A percentile compares a stretch with the other conserved stretches of the same genome.
Evolutionary conservation across 2,113 vertebrate genomes (phyloP).

Genomic region (Axis porcinus): DNA sequence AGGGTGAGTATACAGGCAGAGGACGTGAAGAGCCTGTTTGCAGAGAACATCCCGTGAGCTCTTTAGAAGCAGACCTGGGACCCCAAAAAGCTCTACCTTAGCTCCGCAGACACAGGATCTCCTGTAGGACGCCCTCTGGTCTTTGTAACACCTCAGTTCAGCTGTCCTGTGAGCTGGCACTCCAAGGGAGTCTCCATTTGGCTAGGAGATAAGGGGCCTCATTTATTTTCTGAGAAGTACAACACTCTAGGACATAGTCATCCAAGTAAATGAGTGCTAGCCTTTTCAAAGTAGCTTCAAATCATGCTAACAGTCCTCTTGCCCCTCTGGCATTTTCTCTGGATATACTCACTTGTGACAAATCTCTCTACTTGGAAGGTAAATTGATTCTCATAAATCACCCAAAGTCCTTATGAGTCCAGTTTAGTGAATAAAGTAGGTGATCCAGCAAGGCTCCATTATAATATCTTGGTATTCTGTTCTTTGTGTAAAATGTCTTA

Average conservation of each 20-base stretch:
- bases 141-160: too few species aligned
- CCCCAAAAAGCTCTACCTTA: background rate
- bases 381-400: background rate
- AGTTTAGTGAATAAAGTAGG: background rate
- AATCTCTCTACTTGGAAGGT: background rate
- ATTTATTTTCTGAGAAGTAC: background rate
- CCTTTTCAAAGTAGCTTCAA: background rate
- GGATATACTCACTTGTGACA: background rate
- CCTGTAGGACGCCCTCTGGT: background rate
- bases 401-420: background rate
- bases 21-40: background rate
- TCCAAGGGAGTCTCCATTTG: accelerated
- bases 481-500: background rate
- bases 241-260: background rate
- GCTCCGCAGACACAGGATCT: background rate
- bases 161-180: background rate
- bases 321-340: background rate
- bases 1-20: background rate
- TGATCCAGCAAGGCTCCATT: background rate
- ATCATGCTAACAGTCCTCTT: background rate
- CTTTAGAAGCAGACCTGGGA: background rate
- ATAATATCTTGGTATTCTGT: background rate
- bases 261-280: background rate
- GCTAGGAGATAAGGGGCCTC: background rate
- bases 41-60: background rate